phyloP scores from a whole-genome alignment of 2,797 vertebrate species.

The Lindbergichthys nudifrons region DNA sequence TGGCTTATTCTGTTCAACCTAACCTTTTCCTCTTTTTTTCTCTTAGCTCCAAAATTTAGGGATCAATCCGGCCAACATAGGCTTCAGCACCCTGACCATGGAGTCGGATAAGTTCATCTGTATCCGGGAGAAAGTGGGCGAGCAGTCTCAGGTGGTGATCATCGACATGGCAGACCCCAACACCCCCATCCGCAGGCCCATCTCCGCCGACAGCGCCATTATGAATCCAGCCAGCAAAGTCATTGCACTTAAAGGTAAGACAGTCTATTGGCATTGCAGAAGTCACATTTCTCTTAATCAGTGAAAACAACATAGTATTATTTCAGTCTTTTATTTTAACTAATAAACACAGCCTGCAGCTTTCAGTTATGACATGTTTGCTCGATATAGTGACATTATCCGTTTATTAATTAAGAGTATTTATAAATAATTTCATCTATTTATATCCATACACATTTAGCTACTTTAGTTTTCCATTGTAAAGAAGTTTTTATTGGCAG shows the following conservation, averaged over 20 bases:
- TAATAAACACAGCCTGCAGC: constrained; percentile 1
- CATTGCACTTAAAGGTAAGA: constrained; percentile 97
- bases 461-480: constrained; percentile 69
- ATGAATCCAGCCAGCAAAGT: constrained; percentile 99
- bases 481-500: constrained; percentile 61
- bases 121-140: constrained; percentile 97
- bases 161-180: constrained; percentile 98
- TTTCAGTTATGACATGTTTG: constrained; percentile 43
- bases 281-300: constrained; percentile 3
- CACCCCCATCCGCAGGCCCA: constrained; percentile 96
- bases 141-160: constrained; percentile 98
- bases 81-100: constrained; percentile 99
- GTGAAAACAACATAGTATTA: constrained; percentile 8
- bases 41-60: constrained; percentile 97
- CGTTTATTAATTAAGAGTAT: constrained; percentile 45
- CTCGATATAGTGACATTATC: constrained; percentile 44
- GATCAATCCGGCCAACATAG: constrained; percentile 98
- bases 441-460: constrained; percentile 67
- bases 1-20: neutral
- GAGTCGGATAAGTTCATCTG: constrained; percentile 99
- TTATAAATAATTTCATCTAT: constrained; percentile 49
- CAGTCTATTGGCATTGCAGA: constrained; percentile 5
- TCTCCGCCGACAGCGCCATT: constrained; percentile 98
- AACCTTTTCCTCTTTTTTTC: neutral
- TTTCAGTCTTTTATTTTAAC: constrained; percentile 27